Conservation (phyloP, 2,797 vertebrate genomes). For the Sternotherus odoratus region DNA sequence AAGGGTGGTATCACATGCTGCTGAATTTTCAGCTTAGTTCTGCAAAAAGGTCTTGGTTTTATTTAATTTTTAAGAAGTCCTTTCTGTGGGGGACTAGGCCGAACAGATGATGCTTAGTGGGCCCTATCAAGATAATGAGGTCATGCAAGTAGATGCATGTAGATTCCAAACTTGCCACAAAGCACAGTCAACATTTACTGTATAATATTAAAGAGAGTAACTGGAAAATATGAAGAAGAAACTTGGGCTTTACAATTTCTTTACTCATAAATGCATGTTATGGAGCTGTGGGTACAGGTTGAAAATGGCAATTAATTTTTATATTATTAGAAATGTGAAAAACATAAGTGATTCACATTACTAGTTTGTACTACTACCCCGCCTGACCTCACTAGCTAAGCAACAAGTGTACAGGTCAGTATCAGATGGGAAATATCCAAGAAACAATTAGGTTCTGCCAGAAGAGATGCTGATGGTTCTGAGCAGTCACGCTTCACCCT, state of each 20-base stretch:
- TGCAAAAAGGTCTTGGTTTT: background rate
- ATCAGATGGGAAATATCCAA: background rate
- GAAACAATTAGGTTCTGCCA: background rate
- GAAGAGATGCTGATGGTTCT: background rate
- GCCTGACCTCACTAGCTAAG: background rate
- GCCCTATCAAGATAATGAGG: background rate
- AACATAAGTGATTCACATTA: background rate
- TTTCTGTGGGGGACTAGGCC: background rate
- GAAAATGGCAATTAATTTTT: background rate
- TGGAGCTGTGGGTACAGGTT: fast-evolving
- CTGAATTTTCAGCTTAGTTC: background rate
- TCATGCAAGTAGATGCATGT: background rate
- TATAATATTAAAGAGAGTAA: background rate
- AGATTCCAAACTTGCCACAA: background rate
- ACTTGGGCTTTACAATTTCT: background rate
- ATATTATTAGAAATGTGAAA: background rate
- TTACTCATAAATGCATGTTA: background rate
- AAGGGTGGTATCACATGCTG: slow-evolving; percentile 1
- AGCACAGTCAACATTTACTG: background rate
- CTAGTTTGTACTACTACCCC: background rate
- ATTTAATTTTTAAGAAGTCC: background rate
- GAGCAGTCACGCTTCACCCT: background rate
- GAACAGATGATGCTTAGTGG: fast-evolving
- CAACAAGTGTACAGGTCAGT: background rate
- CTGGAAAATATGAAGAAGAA: background rate